Conservation (phyloP, 2,797 vertebrate genomes). For the Sebastiscus albofasciatus region DNA sequence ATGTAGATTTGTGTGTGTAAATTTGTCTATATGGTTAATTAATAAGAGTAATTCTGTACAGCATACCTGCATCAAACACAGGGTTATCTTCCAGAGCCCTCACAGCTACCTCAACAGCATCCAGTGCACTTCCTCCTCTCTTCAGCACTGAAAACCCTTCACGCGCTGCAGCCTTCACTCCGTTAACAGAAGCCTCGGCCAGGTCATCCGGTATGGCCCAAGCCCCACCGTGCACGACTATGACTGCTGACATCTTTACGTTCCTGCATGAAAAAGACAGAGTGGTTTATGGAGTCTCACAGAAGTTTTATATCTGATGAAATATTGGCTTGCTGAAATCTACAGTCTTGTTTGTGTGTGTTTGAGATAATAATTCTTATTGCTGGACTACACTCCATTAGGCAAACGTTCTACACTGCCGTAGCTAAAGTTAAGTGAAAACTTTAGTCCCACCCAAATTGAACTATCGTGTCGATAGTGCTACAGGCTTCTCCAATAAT, state of each 20-base stretch:
- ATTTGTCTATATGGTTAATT: neutral
- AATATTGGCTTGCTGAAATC: neutral
- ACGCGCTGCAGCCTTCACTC: constrained; percentile 78
- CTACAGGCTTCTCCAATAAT: neutral
- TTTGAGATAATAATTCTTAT: neutral
- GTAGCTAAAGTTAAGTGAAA: neutral
- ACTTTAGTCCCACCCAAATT: neutral
- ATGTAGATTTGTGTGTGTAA: neutral
- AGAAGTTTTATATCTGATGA: neutral
- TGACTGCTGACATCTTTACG: constrained; percentile 71
- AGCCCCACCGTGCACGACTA: constrained; percentile 86
- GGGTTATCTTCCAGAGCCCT: constrained; percentile 79
- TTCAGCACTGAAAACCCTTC: constrained; percentile 72
- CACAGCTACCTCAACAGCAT: constrained; percentile 84
- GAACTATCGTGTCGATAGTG: neutral
- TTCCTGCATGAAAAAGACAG: constrained; percentile 20
- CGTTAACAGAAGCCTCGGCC: constrained; percentile 69
- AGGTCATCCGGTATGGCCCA: constrained; percentile 83
- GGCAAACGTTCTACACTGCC: neutral
- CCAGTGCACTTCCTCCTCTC: constrained; percentile 73
- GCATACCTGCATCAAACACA: constrained; percentile 79
- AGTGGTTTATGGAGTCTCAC: neutral
- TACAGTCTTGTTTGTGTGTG: neutral
- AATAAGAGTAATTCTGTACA: fast-evolving
- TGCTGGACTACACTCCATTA: neutral